A percentile compares a stretch with the other conserved stretches of the same genome.
phyloP scores from a whole-genome alignment of 2,888 invertebrate species.

The Sinotaia quadrata region DNA sequence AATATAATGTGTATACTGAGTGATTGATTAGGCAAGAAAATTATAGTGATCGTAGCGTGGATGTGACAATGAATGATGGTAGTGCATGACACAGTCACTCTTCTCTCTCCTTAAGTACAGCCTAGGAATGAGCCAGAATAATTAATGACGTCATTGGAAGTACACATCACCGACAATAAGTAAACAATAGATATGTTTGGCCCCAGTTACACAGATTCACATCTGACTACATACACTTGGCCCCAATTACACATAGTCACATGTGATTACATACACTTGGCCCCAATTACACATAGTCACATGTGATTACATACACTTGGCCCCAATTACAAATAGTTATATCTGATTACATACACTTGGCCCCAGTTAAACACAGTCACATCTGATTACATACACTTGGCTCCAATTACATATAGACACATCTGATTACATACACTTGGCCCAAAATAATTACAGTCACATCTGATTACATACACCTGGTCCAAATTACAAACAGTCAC shows the following conservation, averaged over 20 bases:
- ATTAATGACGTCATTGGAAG: too few relatives aligned
- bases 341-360: constrained; percentile 4
- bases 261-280: neutral
- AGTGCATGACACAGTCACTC: too few relatives aligned
- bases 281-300: constrained; percentile 6
- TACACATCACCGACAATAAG: too few relatives aligned
- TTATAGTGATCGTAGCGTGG: too few relatives aligned
- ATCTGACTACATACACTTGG: neutral
- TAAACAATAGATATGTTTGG: too few relatives aligned
- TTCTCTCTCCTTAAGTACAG: too few relatives aligned
- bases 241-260: constrained; percentile 5
- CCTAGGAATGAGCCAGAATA: too few relatives aligned
- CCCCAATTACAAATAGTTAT: constrained; percentile 3
- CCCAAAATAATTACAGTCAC: neutral
- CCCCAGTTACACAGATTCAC: neutral
- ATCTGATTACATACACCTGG: too few relatives aligned
- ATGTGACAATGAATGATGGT: too few relatives aligned
- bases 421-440: neutral
- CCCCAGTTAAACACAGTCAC: constrained; percentile 11
- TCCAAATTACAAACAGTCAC: too few relatives aligned
- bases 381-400: neutral
- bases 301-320: neutral
- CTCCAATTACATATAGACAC: neutral
- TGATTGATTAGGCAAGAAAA: too few relatives aligned
- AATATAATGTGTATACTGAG: too few relatives aligned